Evolutionary conservation across 1,140 invertebrate species (phyloP), one percentile per base, ranked within the genome.

Genomic region (Bombus superbus): DNA sequence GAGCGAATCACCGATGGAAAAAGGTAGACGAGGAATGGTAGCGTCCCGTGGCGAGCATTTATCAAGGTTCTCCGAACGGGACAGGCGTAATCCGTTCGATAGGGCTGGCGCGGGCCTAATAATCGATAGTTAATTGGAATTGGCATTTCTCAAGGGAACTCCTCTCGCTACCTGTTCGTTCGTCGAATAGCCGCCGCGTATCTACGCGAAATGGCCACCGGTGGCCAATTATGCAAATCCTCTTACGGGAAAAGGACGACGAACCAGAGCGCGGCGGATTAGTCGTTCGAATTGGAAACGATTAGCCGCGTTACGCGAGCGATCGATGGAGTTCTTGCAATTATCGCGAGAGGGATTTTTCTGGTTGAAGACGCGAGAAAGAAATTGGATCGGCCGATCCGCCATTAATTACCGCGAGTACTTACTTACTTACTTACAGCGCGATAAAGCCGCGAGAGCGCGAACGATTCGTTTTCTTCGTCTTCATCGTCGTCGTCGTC

Each of bases 201-300:
- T 79, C 71, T 79, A 66, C 42, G 85, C 80, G 79, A 69, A 86
- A 75, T 71, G 85, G 85, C 68, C 68, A 81, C 57, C 84, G 88
- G 59, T 86, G 88, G 81, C 82, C 86, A 86, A 89, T 89, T 89
- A 86, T 86, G 84, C 84, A 86, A 86, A 86, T 86, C 71, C 71
- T 53, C n/a, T 53, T 79, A 64, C 79, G 62, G 78, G 84, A 81
- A 68, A 75, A 72, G 71, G 59, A 62, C 75, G 53, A 25, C 28
- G 59, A 53, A 22, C 35, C 40, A 4, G 8, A 18, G 35, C 75
- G 11, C 66, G 71, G 6, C n/a, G 71, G 53, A 86, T 86, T 81
- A 86, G 81, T 82, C 84, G 79, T 81, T 47, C 3, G 79, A 68
- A 57, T 81, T 73, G 78, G 71, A 81, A 78, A 81, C 72, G 84